These are phyloP conservation scores for Adelognathus sp. DNA, from an alignment of 2,888 invertebrate genomes.

Conservation along the genomic window DNA sequence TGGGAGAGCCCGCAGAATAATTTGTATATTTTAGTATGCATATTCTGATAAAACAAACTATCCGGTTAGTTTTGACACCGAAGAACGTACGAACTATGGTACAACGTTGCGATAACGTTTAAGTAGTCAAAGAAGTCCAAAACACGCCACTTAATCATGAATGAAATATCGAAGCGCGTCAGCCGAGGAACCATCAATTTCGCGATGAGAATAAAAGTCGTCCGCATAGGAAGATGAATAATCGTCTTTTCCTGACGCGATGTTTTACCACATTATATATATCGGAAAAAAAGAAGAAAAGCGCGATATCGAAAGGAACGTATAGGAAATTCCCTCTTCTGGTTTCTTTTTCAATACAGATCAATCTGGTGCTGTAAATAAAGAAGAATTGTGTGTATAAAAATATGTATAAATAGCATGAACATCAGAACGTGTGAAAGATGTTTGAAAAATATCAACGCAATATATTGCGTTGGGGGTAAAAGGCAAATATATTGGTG, in stretches of 20 bases:
- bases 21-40: slow-evolving; percentile 16
- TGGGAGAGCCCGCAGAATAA: slow-evolving; percentile 3
- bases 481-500: too few relatives aligned
- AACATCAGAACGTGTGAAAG: too few relatives aligned
- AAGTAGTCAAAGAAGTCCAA: background rate
- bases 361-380: too few relatives aligned
- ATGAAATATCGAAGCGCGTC: background rate
- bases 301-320: background rate
- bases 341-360: too few relatives aligned
- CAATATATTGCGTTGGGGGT: too few relatives aligned
- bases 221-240: background rate
- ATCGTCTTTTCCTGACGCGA: background rate
- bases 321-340: background rate
- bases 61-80: background rate
- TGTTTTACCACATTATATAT: background rate
- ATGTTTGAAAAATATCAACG: too few relatives aligned
- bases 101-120: background rate
- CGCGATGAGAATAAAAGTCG: background rate
- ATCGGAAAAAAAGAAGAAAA: background rate
- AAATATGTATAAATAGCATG: too few relatives aligned
- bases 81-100: background rate
- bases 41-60: background rate
- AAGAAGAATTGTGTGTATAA: too few relatives aligned
- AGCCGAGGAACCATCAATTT: background rate
- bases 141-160: background rate